Conservation (phyloP, 2,888 invertebrate genomes). For the Dryobotodes eremita region DNA sequence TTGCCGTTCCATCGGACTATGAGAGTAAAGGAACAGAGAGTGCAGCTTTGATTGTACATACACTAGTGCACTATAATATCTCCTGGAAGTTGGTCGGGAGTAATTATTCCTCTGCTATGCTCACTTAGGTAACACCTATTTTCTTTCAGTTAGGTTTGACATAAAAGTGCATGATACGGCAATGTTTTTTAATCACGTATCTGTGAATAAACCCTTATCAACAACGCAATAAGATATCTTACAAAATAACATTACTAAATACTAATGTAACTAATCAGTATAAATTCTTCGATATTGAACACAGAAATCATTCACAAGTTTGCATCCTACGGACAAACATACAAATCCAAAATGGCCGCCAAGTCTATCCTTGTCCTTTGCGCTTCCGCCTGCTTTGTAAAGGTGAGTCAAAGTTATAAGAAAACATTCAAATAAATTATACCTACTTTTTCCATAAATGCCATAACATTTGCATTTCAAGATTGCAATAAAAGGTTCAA, state of each 20-base stretch:
- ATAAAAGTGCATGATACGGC: not conserved
- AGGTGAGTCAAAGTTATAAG: constrained; percentile 64
- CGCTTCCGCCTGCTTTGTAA: constrained; percentile 71
- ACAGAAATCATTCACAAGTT: constrained; percentile 56
- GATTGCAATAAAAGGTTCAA: not conserved
- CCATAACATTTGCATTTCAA: not conserved
- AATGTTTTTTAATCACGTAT: not conserved
- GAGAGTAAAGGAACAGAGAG: too few species aligned
- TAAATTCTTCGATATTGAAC: constrained; percentile 34
- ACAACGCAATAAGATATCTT: not conserved
- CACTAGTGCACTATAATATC: too few species aligned
- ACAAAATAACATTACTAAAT: constrained; percentile 18
- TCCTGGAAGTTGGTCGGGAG: too few species aligned
- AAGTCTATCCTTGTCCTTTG: constrained; percentile 69
- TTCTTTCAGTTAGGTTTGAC: not conserved
- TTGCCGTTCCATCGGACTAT: too few species aligned
- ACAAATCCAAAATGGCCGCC: constrained; percentile 71
- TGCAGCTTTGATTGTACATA: too few species aligned
- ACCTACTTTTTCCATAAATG: too few species aligned
- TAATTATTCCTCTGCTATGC: too few species aligned
- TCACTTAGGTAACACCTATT: not conserved
- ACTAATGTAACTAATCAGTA: constrained; percentile 34
- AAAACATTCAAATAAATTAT: not conserved
- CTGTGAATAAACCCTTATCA: constrained; percentile 1
- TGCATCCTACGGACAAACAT: constrained; percentile 13